A percentile compares a stretch with the other conserved stretches of the same genome.
Evolutionary conservation across 2,797 vertebrate species (phyloP).

Genomic region (Eupleurogrammus muticus): DNA sequence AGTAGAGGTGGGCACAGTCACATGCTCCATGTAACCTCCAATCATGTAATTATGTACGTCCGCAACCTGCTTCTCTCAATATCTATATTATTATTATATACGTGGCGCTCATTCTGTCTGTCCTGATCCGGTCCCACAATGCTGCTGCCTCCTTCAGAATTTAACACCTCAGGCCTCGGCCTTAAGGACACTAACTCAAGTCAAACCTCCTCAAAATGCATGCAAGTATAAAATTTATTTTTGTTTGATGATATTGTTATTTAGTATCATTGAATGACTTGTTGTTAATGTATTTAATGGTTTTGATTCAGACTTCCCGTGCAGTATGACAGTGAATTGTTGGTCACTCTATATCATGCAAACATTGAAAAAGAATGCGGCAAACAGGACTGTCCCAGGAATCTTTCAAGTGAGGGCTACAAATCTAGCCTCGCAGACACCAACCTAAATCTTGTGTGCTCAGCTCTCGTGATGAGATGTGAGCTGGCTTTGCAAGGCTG

Average conservation of each 20-base stretch:
- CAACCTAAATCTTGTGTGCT: conserved; percentile 31
- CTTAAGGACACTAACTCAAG: too few relatives aligned
- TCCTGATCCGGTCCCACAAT: too few relatives aligned
- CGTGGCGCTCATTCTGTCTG: too few relatives aligned
- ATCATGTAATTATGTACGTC: too few relatives aligned
- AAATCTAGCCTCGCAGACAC: conserved; percentile 25
- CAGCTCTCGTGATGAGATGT: conserved; percentile 33
- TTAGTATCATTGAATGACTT: not conserved
- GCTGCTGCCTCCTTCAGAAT: too few relatives aligned
- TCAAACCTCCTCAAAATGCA: too few relatives aligned
- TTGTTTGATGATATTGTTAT: too few relatives aligned
- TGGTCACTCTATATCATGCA: not conserved
- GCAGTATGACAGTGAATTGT: not conserved
- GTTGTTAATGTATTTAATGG: not conserved
- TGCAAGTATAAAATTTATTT: not conserved
- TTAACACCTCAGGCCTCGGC: too few relatives aligned
- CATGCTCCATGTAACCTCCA: too few relatives aligned
- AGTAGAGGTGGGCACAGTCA: too few relatives aligned
- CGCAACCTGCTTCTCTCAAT: too few relatives aligned
- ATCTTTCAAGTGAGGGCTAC: conserved; percentile 13
- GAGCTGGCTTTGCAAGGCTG: conserved; percentile 21
- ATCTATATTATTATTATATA: too few relatives aligned
- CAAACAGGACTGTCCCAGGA: conserved; percentile 15
- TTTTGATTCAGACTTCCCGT: not conserved
- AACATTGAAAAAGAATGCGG: conserved; percentile 13